Evolutionary conservation across 2,888 invertebrate species (phyloP).

Genomic region (Eristalis arbustorum): DNA sequence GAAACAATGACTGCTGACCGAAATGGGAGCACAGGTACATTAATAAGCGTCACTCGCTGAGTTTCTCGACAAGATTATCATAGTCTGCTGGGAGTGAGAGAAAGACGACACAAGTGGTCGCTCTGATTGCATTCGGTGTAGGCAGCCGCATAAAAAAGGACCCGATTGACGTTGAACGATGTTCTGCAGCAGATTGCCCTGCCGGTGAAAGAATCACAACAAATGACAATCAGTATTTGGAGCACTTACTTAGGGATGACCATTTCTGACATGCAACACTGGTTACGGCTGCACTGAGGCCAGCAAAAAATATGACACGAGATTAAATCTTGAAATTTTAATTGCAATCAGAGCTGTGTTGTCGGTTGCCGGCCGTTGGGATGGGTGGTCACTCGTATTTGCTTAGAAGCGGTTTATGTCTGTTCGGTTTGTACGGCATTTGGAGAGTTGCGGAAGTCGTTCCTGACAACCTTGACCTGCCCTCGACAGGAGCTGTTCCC

Average conservation of each 20-base stretch:
- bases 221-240: constrained; percentile 50
- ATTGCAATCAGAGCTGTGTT: neutral
- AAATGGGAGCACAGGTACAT: constrained; percentile 68
- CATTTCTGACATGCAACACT: constrained; percentile 29
- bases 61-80: constrained; percentile 65
- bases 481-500: too few relatives aligned
- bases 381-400: neutral
- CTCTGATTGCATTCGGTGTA: constrained; percentile 55
- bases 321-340: neutral
- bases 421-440: neutral
- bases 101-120: constrained; percentile 17
- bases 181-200: constrained; percentile 48
- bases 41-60: constrained; percentile 65
- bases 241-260: constrained; percentile 56
- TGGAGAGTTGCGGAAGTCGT: too few relatives aligned
- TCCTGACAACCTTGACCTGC: too few relatives aligned
- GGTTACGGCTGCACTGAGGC: neutral
- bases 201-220: constrained; percentile 39
- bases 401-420: too few relatives aligned
- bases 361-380: neutral
- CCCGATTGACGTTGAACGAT: constrained; percentile 57
- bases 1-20: constrained; percentile 60
- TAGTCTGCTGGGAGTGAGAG: constrained; percentile 47
- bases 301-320: neutral
- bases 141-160: constrained; percentile 42